Evolutionary conservation across 2,797 vertebrate species (phyloP).

Genomic region (Anabacerthia variegaticeps): DNA sequence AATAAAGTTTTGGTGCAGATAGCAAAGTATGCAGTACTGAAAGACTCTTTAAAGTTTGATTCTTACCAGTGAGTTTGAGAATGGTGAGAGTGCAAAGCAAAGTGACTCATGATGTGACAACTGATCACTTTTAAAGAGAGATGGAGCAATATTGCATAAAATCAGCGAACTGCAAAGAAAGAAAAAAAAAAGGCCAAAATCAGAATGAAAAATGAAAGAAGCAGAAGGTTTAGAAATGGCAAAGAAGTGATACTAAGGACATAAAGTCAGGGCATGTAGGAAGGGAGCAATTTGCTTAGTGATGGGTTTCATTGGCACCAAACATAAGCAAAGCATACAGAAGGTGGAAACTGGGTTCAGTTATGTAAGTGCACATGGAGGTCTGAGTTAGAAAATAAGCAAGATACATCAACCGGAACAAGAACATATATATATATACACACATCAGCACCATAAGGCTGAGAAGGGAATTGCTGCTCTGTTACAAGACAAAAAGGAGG

Average conservation of each 20-base stretch:
- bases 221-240: background rate
- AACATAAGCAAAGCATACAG: background rate
- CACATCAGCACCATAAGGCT: background rate
- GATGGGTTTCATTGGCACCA: background rate
- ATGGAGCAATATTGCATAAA: background rate
- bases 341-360: background rate
- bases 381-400: background rate
- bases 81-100: background rate
- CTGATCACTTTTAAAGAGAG: background rate
- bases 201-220: background rate
- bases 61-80: background rate
- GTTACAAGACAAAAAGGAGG: background rate
- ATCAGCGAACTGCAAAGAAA: background rate
- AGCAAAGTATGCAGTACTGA: background rate
- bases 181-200: background rate
- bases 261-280: background rate
- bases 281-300: background rate
- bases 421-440: background rate
- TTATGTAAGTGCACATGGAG: background rate
- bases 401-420: background rate
- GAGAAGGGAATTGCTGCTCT: background rate
- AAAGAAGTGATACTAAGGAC: background rate
- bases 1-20: background rate
- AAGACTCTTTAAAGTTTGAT: background rate
- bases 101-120: background rate